Base-by-base conservation (phyloP, 2,888 invertebrate genomes). In the Diachrysia chrysitis region DNA sequence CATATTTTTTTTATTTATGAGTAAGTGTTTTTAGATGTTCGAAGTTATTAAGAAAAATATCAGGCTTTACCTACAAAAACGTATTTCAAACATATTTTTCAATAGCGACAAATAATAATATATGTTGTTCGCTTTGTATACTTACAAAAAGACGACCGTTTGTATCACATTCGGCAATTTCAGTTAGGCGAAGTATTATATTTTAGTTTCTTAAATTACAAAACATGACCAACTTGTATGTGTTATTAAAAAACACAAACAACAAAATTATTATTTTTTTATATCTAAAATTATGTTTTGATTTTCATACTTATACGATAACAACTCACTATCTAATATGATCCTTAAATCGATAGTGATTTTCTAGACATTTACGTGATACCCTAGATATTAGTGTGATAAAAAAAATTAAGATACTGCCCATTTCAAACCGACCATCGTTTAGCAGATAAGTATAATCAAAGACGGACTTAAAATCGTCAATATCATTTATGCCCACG, bases 361-460 rank as follows among this genome's bases (percentile, higher is more conserved):
- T 62, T 68, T 23, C 48, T 51, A 32, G 19, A 25, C 17, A 51
- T 71, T 60, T 32, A 42, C 48, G 35, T 48, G 67, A 72, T 67
- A 71, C 23, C 60, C 67, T 32, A 21, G 61, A 48, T 72, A 62
- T 56, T 56, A 51, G 6, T 35, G 46, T 19, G 63, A 71, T 65
- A 46, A 53, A 59, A 9, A n/a, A 51, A 12, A 12, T 12, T 16
- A 58, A 58, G 72, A 71, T 67, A 67, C 17, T 12, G 59, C 16
- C 21, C 48, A 19, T 17, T 48, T 51, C 17, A 21, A 32, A 59
- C 16, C 37, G 32, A 19, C 42, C 16, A 59, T 46, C 21, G 25
- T 17, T 58, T 76, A 76, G 60, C 69, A 51, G 48, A 51, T 51
- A 51, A 51, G 48, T 6, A 1, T 51, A 51, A 51, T 51, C 48